These are phyloP conservation scores for Rattus rattus DNA, from an alignment of 2,113 vertebrate genomes.

Conservation along the genomic window DNA sequence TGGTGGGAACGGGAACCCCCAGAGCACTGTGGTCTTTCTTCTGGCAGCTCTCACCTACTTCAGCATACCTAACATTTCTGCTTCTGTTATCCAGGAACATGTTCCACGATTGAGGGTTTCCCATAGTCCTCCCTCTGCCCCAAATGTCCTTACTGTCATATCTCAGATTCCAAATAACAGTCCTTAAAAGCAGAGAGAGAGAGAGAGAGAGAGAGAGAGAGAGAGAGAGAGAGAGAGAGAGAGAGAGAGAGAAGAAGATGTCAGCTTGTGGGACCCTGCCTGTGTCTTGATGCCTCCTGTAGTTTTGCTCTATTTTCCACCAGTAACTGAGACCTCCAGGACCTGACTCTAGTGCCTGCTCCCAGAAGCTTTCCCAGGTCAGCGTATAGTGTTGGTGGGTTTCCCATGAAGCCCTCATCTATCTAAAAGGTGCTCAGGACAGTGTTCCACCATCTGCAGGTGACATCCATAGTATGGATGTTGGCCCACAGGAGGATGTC, in stretches of 20 bases:
- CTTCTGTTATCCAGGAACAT: not conserved
- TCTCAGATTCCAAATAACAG: not conserved
- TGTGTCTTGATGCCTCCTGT: not conserved
- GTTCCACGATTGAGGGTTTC: not conserved
- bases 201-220: no score
- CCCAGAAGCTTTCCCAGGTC: not conserved
- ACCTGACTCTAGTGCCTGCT: no score
- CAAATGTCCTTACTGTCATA: not conserved
- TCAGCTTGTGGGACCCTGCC: rapidly evolving
- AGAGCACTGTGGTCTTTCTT: not conserved
- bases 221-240: no score
- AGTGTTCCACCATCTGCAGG: rapidly evolving
- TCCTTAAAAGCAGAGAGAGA: no score
- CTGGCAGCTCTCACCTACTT: not conserved
- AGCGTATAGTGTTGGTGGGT: not conserved
- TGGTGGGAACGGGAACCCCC: not conserved
- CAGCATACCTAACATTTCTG: not conserved
- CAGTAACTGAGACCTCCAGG: not conserved
- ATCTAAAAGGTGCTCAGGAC: not conserved
- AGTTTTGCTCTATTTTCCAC: no score
- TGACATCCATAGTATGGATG: not conserved
- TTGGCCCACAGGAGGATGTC: not conserved
- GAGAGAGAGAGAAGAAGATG: rapidly evolving
- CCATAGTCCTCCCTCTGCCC: not conserved
- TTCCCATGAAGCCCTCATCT: not conserved